Evolutionary conservation across 2,888 invertebrate genomes (phyloP).

Genomic region (Eilema griseolum): DNA sequence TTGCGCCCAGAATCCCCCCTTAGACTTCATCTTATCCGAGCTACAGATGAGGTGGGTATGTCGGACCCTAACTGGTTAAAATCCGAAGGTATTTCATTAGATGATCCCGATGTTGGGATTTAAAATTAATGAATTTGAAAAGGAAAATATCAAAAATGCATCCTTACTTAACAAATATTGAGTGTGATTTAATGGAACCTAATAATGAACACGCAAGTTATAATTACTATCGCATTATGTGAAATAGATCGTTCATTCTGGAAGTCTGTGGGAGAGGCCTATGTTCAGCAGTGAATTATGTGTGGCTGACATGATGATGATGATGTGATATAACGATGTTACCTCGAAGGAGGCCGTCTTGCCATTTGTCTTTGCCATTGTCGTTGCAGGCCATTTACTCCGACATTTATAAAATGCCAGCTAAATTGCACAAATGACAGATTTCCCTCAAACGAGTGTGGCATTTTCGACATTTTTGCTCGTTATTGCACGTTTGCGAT

Average conservation of each 20-base stretch:
- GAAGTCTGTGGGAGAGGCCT: no score
- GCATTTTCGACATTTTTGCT: constrained; percentile 24
- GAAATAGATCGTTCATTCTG: no score
- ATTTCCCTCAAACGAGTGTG: constrained; percentile 33
- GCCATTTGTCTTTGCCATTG: no score
- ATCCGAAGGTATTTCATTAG: no score
- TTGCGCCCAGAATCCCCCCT: no score
- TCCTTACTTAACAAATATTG: not conserved
- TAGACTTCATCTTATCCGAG: no score
- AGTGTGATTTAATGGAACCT: not conserved
- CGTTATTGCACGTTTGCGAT: constrained; percentile 21
- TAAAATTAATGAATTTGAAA: no score
- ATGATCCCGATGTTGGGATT: no score
- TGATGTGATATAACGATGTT: constrained; percentile 6
- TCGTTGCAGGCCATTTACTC: constrained; percentile 30
- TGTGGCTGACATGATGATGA: no score
- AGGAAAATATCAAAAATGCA: not conserved
- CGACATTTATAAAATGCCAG: constrained; percentile 39
- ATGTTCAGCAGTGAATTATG: no score
- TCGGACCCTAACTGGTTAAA: no score
- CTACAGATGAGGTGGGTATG: no score
- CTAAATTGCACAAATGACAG: constrained; percentile 34
- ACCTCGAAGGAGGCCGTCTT: constrained; percentile 19
- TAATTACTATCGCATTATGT: constrained; percentile 9
- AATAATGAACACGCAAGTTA: not conserved